Percentiles rank a stretch among this genome's conserved stretches.
These are phyloP conservation scores for Indri indri DNA, from an alignment of 2,113 vertebrate genomes.

Conservation along the genomic window DNA sequence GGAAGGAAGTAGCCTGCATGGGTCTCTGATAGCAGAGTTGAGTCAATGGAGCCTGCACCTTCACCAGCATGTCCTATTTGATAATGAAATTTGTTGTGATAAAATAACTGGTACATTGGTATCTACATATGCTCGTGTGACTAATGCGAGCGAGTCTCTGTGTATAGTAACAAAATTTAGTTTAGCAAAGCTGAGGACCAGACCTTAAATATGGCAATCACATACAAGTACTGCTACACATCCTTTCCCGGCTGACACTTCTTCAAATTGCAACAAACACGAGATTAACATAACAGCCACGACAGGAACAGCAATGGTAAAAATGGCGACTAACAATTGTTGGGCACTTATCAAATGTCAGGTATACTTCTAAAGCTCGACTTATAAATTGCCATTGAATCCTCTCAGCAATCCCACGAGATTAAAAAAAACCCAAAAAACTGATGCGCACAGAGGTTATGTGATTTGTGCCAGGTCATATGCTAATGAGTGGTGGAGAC, in stretches of 20 bases:
- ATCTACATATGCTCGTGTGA: neutral
- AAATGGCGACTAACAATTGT: conserved; percentile 24
- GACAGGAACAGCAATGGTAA: neutral
- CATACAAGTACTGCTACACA: neutral
- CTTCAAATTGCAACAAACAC: conserved; percentile 34
- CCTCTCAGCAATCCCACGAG: neutral
- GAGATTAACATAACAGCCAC: conserved; percentile 15
- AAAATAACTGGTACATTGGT: neutral
- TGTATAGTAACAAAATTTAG: neutral
- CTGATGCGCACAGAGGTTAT: neutral
- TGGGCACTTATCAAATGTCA: conserved; percentile 18
- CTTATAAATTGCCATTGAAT: neutral
- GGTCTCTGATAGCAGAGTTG: neutral
- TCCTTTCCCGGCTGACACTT: conserved; percentile 38
- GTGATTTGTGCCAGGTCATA: neutral
- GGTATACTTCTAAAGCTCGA: conserved; percentile 6
- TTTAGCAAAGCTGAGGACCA: conserved; percentile 10
- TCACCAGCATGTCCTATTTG: neutral
- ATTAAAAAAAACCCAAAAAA: neutral
- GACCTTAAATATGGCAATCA: neutral
- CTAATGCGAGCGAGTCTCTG: neutral
- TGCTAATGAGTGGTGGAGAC: neutral
- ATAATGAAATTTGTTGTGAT: neutral
- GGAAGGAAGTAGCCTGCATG: neutral
- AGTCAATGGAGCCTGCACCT: neutral